Base-by-base conservation (phyloP, 2,113 vertebrate species). In the Cyanocitta stelleri region DNA sequence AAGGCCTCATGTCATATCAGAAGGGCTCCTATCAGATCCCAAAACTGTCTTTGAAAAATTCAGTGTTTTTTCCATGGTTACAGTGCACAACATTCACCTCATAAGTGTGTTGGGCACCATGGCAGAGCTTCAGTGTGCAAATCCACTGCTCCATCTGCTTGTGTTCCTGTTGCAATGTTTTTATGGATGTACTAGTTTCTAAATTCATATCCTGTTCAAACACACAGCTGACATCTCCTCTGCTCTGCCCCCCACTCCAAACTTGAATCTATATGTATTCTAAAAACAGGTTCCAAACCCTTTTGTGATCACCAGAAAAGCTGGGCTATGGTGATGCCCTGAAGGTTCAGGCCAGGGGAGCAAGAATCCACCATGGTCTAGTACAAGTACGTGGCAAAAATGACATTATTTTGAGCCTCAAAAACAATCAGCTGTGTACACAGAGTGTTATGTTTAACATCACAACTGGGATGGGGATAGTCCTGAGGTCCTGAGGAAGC, bases 341-440 rank as follows among this genome's bases (percentile, higher is more conserved):
- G 26, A 35, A 41, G 16, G 6, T 18, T 30, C 29, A 37, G n/a
- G 11, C 21, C 19, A 39, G 29, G 18, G 61, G 2, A 58, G 5
- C 11, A 85, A 43, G 20, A 39, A 55, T 49, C 30, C 6, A 0
- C 18, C 14, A n/a, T 14, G 6, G 7, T 43, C 24, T 5, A 16
- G 14, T 17, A 21, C 0, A 2, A 56, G 5, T 2, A 27, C 0
- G 0, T 5, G 7, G 11, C 29, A 56, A 52, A 92, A 94, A 8
- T 3, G 1, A 35, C 26, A 15, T 72, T 5, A 27, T 56, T 72
- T 4, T 49, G 54, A 44, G 27, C n/a, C 22, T 23, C 24, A 64
- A 16, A 64, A 63, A 24, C 11, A 5, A 6, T 27, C 9, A 29
- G 2, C 6, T 20, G 4, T 9, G 5, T 8, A 20, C 22, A 37